Evolutionary conservation across 2,113 vertebrate species (phyloP), one percentile per base, ranked within the genome.

Genomic region (Colossoma macropomum): DNA sequence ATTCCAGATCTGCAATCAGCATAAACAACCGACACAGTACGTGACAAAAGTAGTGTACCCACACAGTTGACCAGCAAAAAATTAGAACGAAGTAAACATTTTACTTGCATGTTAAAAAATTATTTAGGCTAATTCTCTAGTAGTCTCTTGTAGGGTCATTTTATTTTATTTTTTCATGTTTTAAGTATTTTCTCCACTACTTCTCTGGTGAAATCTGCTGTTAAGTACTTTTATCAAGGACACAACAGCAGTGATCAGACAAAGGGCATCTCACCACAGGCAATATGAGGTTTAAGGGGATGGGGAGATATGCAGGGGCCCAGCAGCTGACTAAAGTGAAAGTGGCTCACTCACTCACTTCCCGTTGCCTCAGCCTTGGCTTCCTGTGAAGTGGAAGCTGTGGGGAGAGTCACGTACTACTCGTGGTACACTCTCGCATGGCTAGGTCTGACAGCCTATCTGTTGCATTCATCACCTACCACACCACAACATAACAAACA

Each of bases 371-470:
- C 54, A 86, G 41, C 54, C 27, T 21, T 56, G 25, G 71, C 75
- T 84, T 88, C 86, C 83, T 81, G 81, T 85, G 60, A 79, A 82
- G 25, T 45, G 32, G 45, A 80, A 23, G 50, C 73, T 52, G 85
- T 88, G 84, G 83, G 66, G 68, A 62, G 25, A 87, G 88, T 87
- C 88, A 89, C 87, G 88, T 88, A 88, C 85, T 80, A 72, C 80
- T 79, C 62, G 30, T 54, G 59, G 71, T 62, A 62, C 45, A 21
- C 66, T 72, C 34, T 76, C 48, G 48, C 75, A 54, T 77, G 68
- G 32, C 74, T 62, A 52, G 71, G 70, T 65, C 70, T 77, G 66
- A 88, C 83, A 83, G 68, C 56, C 66, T 82, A 86, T 84, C 79
- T 71, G 48, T 76, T 21, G 68, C 68, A 83, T 87, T 80, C 74